Conservation (phyloP, 2,113 vertebrate species). For the Copsychus sechellarum region DNA sequence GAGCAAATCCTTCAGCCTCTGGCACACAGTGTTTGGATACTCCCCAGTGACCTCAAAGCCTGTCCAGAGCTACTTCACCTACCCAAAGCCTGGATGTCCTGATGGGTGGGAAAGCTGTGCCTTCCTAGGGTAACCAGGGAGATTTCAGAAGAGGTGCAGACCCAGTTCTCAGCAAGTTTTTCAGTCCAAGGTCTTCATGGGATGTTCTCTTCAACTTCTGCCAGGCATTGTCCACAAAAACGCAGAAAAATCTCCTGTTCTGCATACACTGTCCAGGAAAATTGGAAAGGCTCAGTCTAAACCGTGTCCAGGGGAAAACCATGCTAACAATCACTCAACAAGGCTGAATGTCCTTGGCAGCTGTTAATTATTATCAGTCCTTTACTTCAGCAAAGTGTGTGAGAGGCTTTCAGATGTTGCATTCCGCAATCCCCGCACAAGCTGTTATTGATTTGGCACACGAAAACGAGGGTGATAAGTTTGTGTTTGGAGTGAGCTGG, state of each 20-base stretch:
- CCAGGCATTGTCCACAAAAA: neutral
- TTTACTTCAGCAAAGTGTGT: slow-evolving; percentile 15
- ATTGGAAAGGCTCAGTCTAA: neutral
- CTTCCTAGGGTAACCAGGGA: neutral
- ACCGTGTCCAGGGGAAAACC: slow-evolving; percentile 2
- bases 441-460: slow-evolving; percentile 49
- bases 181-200: neutral
- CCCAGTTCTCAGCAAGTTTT: neutral
- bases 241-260: neutral
- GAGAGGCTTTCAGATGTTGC: slow-evolving; percentile 17
- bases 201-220: neutral
- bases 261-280: slow-evolving; percentile 17
- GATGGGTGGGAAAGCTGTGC: neutral
- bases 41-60: neutral
- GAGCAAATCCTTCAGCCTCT: slow-evolving; percentile 17
- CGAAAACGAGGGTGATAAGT: neutral
- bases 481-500: slow-evolving; percentile 21
- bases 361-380: slow-evolving; percentile 54
- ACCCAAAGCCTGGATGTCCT: neutral
- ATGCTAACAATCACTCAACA: neutral
- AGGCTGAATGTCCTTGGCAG: slow-evolving; percentile 49
- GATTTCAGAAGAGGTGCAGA: neutral
- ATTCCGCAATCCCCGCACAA: neutral
- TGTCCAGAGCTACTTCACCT: slow-evolving; percentile 18
- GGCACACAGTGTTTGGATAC: neutral